phyloP scores from a whole-genome alignment of 2,888 invertebrate species.

The Eristalis arbustorum region DNA sequence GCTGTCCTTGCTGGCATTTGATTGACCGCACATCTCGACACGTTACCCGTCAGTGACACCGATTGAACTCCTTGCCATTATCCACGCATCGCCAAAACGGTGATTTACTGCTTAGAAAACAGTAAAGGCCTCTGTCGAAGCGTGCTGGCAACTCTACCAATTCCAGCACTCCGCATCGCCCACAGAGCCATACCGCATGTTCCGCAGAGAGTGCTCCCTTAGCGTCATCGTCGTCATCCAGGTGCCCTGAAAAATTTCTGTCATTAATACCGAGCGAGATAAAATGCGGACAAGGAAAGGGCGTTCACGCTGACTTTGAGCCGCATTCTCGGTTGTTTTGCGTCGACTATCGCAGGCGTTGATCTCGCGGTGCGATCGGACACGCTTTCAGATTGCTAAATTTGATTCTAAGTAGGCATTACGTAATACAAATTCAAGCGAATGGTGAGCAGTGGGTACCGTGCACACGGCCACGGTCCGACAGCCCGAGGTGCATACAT shows the following conservation, averaged over 20 bases:
- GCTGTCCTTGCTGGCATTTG: too few species aligned
- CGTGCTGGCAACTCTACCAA: background rate
- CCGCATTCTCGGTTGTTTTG: constrained; percentile 24
- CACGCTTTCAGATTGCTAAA: constrained; percentile 65
- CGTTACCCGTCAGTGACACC: too few species aligned
- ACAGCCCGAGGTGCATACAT: constrained; percentile 30
- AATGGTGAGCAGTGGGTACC: constrained; percentile 31
- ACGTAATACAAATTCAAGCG: constrained; percentile 62
- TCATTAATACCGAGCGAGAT: constrained; percentile 62
- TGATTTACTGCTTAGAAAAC: background rate
- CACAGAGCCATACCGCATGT: background rate
- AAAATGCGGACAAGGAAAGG: constrained; percentile 65
- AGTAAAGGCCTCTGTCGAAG: too few species aligned
- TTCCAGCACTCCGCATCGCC: background rate
- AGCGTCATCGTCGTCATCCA: constrained; percentile 49
- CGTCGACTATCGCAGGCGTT: constrained; percentile 48
- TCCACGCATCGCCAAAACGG: too few species aligned
- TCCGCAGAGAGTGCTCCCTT: constrained; percentile 27
- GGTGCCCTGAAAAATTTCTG: constrained; percentile 54
- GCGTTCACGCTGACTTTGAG: constrained; percentile 61
- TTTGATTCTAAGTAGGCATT: constrained; percentile 66
- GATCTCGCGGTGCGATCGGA: constrained; percentile 58
- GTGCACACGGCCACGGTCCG: background rate
- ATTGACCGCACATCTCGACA: too few species aligned
- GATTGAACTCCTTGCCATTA: too few species aligned